phyloP scores from a whole-genome alignment of 1,140 invertebrate species.

The Teleogryllus occipitalis region DNA sequence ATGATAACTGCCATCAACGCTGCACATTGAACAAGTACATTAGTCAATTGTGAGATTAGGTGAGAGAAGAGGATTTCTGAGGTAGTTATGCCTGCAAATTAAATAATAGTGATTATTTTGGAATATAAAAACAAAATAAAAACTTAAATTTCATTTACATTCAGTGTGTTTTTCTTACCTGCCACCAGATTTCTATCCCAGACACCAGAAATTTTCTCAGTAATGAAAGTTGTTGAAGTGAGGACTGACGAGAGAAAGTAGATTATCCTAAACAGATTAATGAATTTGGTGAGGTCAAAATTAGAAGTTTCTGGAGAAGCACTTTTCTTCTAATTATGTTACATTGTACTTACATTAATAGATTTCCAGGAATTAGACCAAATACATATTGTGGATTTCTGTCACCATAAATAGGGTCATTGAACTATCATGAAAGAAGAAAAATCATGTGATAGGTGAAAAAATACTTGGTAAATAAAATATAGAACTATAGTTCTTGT shows the following conservation, averaged over 20 bases:
- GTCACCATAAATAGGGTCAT: background rate
- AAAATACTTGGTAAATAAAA: background rate
- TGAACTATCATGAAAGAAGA: background rate
- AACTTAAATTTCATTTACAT: background rate
- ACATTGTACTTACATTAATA: background rate
- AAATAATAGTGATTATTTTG: no score
- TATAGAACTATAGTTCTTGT: background rate
- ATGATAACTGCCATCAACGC: background rate
- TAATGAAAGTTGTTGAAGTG: constrained; percentile 69
- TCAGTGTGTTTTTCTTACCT: constrained; percentile 36
- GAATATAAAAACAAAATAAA: no score
- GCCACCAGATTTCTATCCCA: constrained; percentile 67
- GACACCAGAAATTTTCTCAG: constrained; percentile 69
- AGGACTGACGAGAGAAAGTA: constrained; percentile 72
- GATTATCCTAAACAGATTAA: constrained; percentile 49
- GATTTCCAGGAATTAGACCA: constrained; percentile 15
- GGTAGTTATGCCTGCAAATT: background rate
- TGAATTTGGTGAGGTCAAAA: background rate
- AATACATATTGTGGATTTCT: background rate
- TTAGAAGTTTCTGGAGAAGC: no score
- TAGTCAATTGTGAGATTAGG: background rate
- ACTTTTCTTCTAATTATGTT: background rate
- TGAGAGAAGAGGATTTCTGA: background rate
- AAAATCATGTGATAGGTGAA: background rate
- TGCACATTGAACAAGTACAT: background rate